A percentile compares a stretch with the other conserved stretches of the same genome.
Evolutionary conservation across 2,797 vertebrate genomes (phyloP).

Genomic region (Gallinago nigripennis): DNA sequence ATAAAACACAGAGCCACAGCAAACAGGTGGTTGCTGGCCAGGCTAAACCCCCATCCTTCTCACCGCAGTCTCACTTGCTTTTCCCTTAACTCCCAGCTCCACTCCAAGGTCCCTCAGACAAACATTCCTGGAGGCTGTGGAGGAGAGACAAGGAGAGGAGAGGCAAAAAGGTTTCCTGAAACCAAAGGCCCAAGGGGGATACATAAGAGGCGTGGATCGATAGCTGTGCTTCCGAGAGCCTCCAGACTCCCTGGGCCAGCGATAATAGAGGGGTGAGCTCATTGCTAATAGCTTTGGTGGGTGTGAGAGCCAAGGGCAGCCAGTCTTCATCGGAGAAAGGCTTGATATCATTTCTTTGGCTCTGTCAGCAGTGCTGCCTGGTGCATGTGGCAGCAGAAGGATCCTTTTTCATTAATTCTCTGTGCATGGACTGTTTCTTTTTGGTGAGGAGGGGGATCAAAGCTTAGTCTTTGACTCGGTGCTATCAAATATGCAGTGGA

Average conservation of each 20-base stretch:
- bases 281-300: slow-evolving; percentile 30
- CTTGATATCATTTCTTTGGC: background rate
- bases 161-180: slow-evolving; percentile 62
- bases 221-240: slow-evolving; percentile 19
- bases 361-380: background rate
- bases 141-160: background rate
- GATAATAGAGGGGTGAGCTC: slow-evolving; percentile 51
- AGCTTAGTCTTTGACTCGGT: background rate
- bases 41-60: background rate
- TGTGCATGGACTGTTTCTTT: background rate
- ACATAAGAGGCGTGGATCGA: slow-evolving; percentile 31
- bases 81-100: background rate
- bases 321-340: background rate
- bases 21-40: background rate
- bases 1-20: background rate
- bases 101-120: background rate
- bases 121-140: background rate
- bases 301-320: slow-evolving; percentile 45
- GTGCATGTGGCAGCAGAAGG: background rate
- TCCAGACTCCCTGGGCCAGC: slow-evolving; percentile 38
- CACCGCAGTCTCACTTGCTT: background rate
- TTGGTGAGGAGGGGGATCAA: background rate
- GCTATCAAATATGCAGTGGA: background rate
- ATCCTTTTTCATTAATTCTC: background rate
- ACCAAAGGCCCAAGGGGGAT: slow-evolving; percentile 1